Base-by-base conservation (phyloP, 2,888 invertebrate genomes). In the Alcis repandata region DNA sequence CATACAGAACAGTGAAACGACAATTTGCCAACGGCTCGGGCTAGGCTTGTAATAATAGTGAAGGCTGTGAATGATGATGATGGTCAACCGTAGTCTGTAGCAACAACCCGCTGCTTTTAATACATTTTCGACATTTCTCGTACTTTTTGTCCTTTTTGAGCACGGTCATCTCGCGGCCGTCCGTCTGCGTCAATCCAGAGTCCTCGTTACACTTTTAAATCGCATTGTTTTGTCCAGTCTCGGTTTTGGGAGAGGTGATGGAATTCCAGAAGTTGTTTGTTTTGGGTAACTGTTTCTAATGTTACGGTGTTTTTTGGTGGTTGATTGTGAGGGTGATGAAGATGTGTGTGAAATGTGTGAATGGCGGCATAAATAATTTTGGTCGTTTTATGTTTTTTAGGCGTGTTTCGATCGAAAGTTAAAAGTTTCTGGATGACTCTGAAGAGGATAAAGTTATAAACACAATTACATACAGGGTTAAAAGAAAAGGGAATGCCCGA, bases 141-240 rank as follows among this genome's bases (percentile, higher is more conserved):
- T 13, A 19, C 7, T 9, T 52, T 52, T 52, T 52, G 52, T n/a
- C 7, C 52, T 52, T 49, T 49, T 33, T 20, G 20, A 36, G 1
- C 53, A 15, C 59, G 61, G 68, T 54, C 61, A 54, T 53, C 66
- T 51, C 51, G 59, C 49, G 57, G 54, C 56, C 72, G 72, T 79
- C 64, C 60, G 67, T 81, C 80, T 72, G 67, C 77, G 81, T 80
- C 81, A 79, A 56, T 49, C 56, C 60, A 69, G 78, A 63, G 76
- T 68, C 51, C 68, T 61, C 22, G 70, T 73, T 72, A 68, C 51
- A 74, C 71, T 74, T 75, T 74, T 64, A 74, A 71, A 75, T 72
- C 64, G 59, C 59, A 56, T 64, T 64, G 64, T 53, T 53, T 53
- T 53, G 40, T 40, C 38, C 3, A 2, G 33, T 51, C 17, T 10